Evolutionary conservation across 1,140 invertebrate species (phyloP), one percentile per base, ranked within the genome.

Genomic region (Saxidomus purpurata): DNA sequence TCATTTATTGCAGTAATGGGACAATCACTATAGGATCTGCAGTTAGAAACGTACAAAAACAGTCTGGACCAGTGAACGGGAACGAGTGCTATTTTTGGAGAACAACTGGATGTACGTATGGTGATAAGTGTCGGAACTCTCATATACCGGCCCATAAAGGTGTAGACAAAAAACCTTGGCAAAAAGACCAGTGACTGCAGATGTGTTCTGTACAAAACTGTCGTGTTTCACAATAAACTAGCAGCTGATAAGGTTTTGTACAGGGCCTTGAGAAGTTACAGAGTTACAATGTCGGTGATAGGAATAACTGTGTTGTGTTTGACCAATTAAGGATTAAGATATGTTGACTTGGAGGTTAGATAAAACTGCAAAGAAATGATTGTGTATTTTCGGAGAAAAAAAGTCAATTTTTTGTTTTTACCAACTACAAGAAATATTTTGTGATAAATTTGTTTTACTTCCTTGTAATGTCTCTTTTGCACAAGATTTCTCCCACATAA

Each of bases 51-150:
- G 3, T 31, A 61, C 40, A 92, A 90, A 84, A 96, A 95, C 90
- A 92, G 43, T 88, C 91, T n/a, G 96, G 96, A 15, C 96, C 96
- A 25, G 96, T 96, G 15, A 96, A 96, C 91, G 96, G 95, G 28
- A 94, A 95, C 90, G 96, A 96, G 90, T 96, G 96, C 89, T 96
- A 96, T 91, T 96, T 96, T 87, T 96, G 96, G 96, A 93, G 96
- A 71, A 96, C 96, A 34, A 96, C 96, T 49, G 96, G 96, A 59
- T 96, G 96, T 93, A 92, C 93, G 67, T 96, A 95, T 93, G 96
- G 95, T 34, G 94, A 94, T 82, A 93, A 94, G 71, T 96, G 96
- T 90, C 94, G 94, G 59, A 95, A 95, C 76, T 93, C 94, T 81
- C 96, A 96, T 91, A 77, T 96, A 61, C 95, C 95, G 40, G 93